Percentiles rank a stretch among this genome's conserved stretches.
phyloP scores from a whole-genome alignment of 1,140 invertebrate species.

The Hypsibius dujardini region DNA sequence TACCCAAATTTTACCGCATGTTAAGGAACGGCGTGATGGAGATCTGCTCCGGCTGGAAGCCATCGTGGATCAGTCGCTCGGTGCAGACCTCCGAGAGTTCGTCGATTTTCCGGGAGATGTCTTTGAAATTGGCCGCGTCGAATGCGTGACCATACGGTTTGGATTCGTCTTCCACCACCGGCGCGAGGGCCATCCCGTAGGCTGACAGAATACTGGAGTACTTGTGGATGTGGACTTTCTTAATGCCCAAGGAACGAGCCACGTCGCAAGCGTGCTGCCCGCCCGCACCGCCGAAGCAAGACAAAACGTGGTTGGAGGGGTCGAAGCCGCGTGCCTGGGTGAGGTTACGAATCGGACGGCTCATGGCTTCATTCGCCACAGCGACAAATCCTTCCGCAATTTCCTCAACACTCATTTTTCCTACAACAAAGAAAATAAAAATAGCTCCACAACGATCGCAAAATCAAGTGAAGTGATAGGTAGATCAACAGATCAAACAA shows the following conservation, averaged over 20 bases:
- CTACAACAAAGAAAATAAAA: slow-evolving; percentile 8
- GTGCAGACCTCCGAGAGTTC: slow-evolving; percentile 43
- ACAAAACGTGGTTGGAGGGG: slow-evolving; percentile 70
- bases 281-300: slow-evolving; percentile 95
- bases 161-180: slow-evolving; percentile 86
- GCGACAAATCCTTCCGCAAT: slow-evolving; percentile 88
- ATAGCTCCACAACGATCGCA: too few relatives aligned
- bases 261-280: slow-evolving; percentile 94
- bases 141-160: slow-evolving; percentile 63
- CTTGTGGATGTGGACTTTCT: slow-evolving; percentile 69
- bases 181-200: slow-evolving; percentile 91
- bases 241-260: slow-evolving; percentile 71
- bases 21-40: slow-evolving; percentile 62
- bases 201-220: slow-evolving; percentile 67
- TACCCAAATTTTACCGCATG: slow-evolving; percentile 38
- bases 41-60: slow-evolving; percentile 50
- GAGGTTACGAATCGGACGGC: slow-evolving; percentile 72
- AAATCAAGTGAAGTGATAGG: too few relatives aligned
- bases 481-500: too few relatives aligned
- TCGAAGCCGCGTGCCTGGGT: slow-evolving; percentile 70
- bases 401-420: slow-evolving; percentile 57
- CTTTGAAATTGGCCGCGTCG: slow-evolving; percentile 40
- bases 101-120: slow-evolving; percentile 50
- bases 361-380: slow-evolving; percentile 98
- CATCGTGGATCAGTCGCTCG: slow-evolving; percentile 49